Base-by-base conservation (phyloP, 2,888 invertebrate genomes). In the Zaprionus obscuricornis region DNA sequence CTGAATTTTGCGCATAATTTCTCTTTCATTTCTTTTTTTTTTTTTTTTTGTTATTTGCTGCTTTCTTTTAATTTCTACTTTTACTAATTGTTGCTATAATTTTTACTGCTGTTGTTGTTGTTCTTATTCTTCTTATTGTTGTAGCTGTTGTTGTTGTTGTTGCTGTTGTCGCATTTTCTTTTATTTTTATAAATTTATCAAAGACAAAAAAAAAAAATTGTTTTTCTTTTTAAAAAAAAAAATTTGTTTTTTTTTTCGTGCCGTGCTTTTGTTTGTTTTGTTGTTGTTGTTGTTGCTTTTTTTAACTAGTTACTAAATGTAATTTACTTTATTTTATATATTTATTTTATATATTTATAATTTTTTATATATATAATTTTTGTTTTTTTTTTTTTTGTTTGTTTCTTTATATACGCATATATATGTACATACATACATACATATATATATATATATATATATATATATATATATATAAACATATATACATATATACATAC, bases 251-350 rank as follows among this genome's bases (percentile, higher is more conserved):
- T 18, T 36, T 43, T 34, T 54, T 58, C 45, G 45, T 49, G 62
- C 43, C 18, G 40, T 50, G 29, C 45, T 29, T 13, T 20, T 31
- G 8, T 33, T 39, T 26, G 13, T 33, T 24, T 36, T 40, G 16
- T 69, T 49, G 31, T 46, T 24, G 37, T 46, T 42, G 33, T 51
- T 54, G 11, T 42, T 16, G 11, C 37, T 37, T 49, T 43, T 49
- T 57, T 58, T 82, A 62, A 60, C 76, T 83, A 76, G 56, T 72
- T 64, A 33, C 77, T 81, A 74, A 73, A 75, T 50, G 52, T 67
- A 67, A 7, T 20, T 34, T 62, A 47, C 46, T 47, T 43, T 33
- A 49, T 11, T 42, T 26, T 17, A 60, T 14, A 34, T 56, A 31
- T 43, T 56, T 34, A 51, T 24, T 49, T 42, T 50, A 22, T 47